phyloP scores from a whole-genome alignment of 37 sponge, comb jelly and placozoan genomes.

The Agelas oroides region DNA sequence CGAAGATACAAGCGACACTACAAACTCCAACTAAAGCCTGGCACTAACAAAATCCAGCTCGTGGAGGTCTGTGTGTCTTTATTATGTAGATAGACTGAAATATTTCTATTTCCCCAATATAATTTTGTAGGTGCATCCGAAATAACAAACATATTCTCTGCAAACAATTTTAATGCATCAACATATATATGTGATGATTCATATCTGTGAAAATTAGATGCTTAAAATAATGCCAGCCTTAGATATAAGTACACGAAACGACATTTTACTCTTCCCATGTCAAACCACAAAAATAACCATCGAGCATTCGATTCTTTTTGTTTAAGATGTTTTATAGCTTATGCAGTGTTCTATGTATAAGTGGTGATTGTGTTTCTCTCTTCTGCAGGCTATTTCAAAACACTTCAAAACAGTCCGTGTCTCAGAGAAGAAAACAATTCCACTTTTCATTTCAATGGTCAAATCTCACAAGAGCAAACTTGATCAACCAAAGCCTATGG shows the following conservation, averaged over 20 bases:
- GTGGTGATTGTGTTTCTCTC: too few species aligned
- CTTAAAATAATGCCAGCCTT: too few species aligned
- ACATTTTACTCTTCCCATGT: too few species aligned
- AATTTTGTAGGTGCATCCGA: too few species aligned
- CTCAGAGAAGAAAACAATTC: slow-evolving; percentile 83
- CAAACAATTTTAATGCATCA: background rate
- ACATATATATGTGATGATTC: too few species aligned
- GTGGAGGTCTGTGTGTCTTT: slow-evolving; percentile 78
- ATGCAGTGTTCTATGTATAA: too few species aligned
- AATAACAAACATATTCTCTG: background rate
- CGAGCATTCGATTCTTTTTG: too few species aligned
- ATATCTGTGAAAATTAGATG: too few species aligned
- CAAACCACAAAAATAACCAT: too few species aligned
- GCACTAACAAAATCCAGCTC: slow-evolving; percentile 89
- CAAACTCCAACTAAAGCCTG: slow-evolving; percentile 86
- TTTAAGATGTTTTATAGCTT: too few species aligned
- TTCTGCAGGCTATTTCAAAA: slow-evolving; percentile 68
- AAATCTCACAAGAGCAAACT: slow-evolving; percentile 95
- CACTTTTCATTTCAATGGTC: slow-evolving; percentile 92
- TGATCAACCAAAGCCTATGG: slow-evolving; percentile 86
- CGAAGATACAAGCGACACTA: slow-evolving; percentile 90
- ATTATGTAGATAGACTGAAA: background rate
- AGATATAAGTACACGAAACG: too few species aligned
- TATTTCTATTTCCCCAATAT: too few species aligned
- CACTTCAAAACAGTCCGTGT: slow-evolving; percentile 86